Percentiles rank a stretch among this genome's conserved stretches.
Evolutionary conservation across 35 echinoderm and acorn worm genomes (phyloP).

Genomic region (Eucidaris tribuloides): DNA sequence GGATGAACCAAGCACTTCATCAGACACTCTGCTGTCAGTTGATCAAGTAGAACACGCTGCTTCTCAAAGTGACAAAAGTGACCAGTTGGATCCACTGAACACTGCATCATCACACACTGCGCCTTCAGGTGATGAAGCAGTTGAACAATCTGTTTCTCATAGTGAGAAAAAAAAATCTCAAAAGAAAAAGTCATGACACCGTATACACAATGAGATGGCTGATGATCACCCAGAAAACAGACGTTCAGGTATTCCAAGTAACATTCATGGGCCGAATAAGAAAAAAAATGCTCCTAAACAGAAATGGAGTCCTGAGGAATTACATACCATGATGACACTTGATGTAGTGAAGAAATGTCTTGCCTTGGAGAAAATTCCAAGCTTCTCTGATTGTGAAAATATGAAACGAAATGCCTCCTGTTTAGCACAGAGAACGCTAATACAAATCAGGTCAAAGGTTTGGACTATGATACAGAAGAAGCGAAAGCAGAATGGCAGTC

Average conservation of each 20-base stretch:
- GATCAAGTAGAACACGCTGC: too few species aligned
- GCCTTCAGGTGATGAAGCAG: not conserved
- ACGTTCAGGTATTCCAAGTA: not conserved
- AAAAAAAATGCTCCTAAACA: not conserved
- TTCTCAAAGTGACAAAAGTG: too few species aligned
- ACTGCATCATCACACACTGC: too few species aligned
- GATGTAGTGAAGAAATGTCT: not conserved
- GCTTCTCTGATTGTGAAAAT: not conserved
- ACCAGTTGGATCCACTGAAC: too few species aligned
- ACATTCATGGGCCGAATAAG: not conserved
- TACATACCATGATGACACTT: not conserved
- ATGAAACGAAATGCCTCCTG: not conserved
- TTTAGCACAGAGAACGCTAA: not conserved
- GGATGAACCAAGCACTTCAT: not conserved
- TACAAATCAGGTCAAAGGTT: constrained; percentile 8
- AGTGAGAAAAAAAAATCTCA: not conserved
- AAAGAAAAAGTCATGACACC: not conserved
- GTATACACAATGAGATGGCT: not conserved
- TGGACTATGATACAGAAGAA: constrained; percentile 12
- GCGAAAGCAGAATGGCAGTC: not conserved
- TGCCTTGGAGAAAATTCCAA: not conserved
- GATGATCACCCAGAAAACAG: not conserved
- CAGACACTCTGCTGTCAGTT: too few species aligned
- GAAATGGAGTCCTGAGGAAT: not conserved
- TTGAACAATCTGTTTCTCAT: not conserved